phyloP scores from a whole-genome alignment of 2,888 invertebrate species.

The Leptinotarsa peninsularis region DNA sequence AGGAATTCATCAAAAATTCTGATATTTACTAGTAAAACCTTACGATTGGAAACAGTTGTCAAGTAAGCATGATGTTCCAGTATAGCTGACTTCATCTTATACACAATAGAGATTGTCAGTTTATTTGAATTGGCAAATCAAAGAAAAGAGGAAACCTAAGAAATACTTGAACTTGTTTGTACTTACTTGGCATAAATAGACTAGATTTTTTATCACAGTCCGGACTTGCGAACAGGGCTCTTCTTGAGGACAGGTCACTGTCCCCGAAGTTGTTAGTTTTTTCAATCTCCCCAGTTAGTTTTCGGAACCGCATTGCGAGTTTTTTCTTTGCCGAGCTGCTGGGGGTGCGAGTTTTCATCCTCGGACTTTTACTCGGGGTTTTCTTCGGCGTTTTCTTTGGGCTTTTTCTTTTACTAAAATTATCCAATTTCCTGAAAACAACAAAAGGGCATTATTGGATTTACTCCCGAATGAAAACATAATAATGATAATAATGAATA shows the following conservation, averaged over 20 bases:
- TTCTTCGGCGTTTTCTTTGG: conserved; percentile 64
- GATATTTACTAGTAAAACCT: too few relatives aligned
- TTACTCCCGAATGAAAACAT: too few relatives aligned
- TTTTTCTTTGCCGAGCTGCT: conserved; percentile 75
- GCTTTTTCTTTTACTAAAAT: conserved; percentile 62
- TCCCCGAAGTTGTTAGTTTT: conserved; percentile 50
- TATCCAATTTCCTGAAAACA: conserved; percentile 62
- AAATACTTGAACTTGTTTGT: conserved; percentile 11
- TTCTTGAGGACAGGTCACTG: conserved; percentile 66
- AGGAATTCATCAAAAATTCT: too few relatives aligned
- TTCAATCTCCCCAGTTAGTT: conserved; percentile 55
- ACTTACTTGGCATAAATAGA: conserved; percentile 51
- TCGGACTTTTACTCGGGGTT: conserved; percentile 70
- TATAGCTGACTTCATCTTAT: too few relatives aligned
- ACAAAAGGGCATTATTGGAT: too few relatives aligned
- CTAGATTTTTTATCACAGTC: conserved; percentile 55
- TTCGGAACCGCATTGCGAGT: conserved; percentile 61
- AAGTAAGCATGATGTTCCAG: too few relatives aligned
- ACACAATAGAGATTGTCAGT: too few relatives aligned
- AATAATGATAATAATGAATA: too few relatives aligned
- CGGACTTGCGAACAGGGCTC: conserved; percentile 82
- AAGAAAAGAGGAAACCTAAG: background rate
- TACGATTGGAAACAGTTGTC: too few relatives aligned
- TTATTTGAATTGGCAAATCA: too few relatives aligned
- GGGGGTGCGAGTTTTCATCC: conserved; percentile 67